Base-by-base conservation (phyloP, 2,113 vertebrate genomes). In the Narcine bancroftii region DNA sequence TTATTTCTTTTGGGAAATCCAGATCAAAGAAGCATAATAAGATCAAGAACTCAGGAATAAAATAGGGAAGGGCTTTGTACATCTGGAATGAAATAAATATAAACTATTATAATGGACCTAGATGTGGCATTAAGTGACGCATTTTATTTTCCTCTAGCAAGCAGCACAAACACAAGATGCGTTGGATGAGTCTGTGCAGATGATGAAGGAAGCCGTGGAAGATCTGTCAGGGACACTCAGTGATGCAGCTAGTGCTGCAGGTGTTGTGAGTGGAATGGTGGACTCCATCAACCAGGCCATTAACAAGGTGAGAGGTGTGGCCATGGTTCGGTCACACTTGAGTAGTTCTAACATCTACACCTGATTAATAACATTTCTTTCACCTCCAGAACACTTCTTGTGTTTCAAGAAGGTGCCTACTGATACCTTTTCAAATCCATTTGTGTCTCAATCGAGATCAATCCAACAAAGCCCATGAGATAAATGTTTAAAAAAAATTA, bases 161-260 rank as follows among this genome's bases (percentile, higher is more conserved):
- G 99, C 97, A 21, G 97, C 97, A 0, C 98, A 99, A 93, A 99
- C 97, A 19, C 98, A 99, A 94, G 98, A 99, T 93, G 98, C 99
- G 72, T 95, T 99, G 94, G 98, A 99, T 92, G 99, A 99, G 94
- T 97, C 98, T 0, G 97, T 97, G 66, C 99, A 99, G 96, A 99
- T 99, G 98, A 99, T 99, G 98, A 99, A 98, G 87, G 99, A 99
- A 93, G 99, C 98, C 0, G 99, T 99, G 3, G 98, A 99, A 5
- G 99, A 99, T 94, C 95, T 99, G 73, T 98, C 96, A 0, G 95
- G 97, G 17, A 99, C 99, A 0, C 95, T 99, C 92, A 96, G 97
- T 0, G 98, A 99, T 92, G 97, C 98, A 0, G 99, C 98, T 47
- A 97, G 99, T 0, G 98, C 98, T 0, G 97, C 97, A 0, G 99